Evolutionary conservation across 2,888 invertebrate genomes (phyloP).

Genomic region (Lypha dubia): DNA sequence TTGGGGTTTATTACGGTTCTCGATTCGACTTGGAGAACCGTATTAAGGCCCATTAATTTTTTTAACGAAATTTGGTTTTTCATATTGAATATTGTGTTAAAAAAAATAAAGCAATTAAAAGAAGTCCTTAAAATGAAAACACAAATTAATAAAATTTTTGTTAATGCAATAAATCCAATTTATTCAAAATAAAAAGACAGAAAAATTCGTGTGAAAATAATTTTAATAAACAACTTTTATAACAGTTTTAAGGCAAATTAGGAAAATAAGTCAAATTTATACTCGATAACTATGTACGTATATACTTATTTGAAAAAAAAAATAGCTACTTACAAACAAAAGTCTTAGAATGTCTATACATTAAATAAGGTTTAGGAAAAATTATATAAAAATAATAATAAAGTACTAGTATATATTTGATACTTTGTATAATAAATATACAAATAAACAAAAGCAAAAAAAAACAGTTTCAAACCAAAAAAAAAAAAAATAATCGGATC

Average conservation of each 20-base stretch:
- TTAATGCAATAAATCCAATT: conserved; percentile 48
- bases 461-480: neutral
- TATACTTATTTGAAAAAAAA: conserved; percentile 44
- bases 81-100: neutral
- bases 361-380: conserved; percentile 35
- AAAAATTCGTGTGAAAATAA: conserved; percentile 12
- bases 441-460: conserved; percentile 11
- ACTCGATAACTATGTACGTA: conserved; percentile 50
- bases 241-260: conserved; percentile 45
- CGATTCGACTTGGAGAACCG: too few relatives aligned
- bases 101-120: neutral
- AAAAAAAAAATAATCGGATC: conserved; percentile 1
- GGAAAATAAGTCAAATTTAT: conserved; percentile 12
- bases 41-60: too few relatives aligned
- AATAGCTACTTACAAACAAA: conserved; percentile 66
- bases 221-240: conserved; percentile 43
- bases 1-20: too few relatives aligned
- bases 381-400: conserved; percentile 20
- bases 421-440: conserved; percentile 26
- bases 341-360: conserved; percentile 58
- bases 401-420: neutral
- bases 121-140: conserved; percentile 4
- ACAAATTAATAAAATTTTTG: neutral
- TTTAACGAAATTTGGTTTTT: neutral
- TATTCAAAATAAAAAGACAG: conserved; percentile 52